Evolutionary conservation across 2,113 vertebrate species (phyloP).

Genomic region (Mastomys coucha): DNA sequence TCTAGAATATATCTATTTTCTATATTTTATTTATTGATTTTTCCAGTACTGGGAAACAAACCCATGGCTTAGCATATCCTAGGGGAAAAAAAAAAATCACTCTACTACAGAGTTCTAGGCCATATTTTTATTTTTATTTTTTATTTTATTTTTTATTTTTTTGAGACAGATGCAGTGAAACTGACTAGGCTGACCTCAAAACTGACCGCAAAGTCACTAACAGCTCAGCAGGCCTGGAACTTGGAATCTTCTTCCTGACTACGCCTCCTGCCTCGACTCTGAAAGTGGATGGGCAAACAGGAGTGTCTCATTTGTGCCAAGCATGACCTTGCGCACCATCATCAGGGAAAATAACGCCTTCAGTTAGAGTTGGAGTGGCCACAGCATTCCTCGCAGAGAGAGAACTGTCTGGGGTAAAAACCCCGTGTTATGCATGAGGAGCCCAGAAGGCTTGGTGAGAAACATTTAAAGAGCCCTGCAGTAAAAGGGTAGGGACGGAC

Average conservation of each 20-base stretch:
- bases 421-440: background rate
- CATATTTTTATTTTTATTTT: background rate
- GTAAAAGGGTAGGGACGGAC: background rate
- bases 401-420: background rate
- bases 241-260: background rate
- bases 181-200: background rate
- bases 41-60: background rate
- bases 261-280: background rate
- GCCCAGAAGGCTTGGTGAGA: background rate
- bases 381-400: background rate
- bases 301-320: background rate
- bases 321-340: background rate
- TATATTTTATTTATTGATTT: background rate
- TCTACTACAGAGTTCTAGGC: background rate
- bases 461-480: background rate
- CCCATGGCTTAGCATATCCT: background rate
- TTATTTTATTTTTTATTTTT: background rate
- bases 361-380: background rate
- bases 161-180: background rate
- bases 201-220: background rate
- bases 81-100: no score
- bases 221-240: background rate
- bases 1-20: background rate
- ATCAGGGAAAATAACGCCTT: constrained; percentile 21
- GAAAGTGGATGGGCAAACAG: background rate